These are phyloP conservation scores for Brachionus manjavacas DNA, from an alignment of 1,140 invertebrate species.

Conservation along the genomic window DNA sequence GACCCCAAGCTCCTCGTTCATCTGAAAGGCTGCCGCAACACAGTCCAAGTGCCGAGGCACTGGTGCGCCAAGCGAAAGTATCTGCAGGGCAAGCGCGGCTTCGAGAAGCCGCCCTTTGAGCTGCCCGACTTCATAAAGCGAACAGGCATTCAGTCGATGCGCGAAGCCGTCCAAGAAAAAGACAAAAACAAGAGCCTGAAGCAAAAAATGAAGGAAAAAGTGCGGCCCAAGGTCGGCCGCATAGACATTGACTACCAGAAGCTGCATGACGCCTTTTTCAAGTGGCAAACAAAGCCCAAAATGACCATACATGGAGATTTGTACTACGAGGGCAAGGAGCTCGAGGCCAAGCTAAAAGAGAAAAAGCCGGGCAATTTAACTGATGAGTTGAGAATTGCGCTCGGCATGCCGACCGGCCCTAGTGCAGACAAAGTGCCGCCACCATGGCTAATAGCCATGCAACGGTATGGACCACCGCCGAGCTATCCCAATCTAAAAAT, in stretches of 20 bases:
- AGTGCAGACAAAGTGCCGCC: slow-evolving; percentile 68
- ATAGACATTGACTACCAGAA: slow-evolving; percentile 99
- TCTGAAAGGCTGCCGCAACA: slow-evolving; percentile 77
- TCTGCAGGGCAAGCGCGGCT: slow-evolving; percentile 91
- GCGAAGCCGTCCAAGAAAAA: slow-evolving; percentile 86
- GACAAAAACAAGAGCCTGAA: slow-evolving; percentile 94
- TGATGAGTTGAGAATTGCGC: slow-evolving; percentile 86
- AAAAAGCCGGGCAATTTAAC: slow-evolving; percentile 97
- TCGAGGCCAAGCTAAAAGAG: slow-evolving; percentile 91
- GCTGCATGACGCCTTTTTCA: slow-evolving; percentile 97
- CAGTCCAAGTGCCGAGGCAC: slow-evolving; percentile 91
- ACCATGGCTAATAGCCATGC: slow-evolving; percentile 99
- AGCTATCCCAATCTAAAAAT: slow-evolving; percentile 98
- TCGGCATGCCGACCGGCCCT: slow-evolving; percentile 96
- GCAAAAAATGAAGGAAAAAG: slow-evolving; percentile 93
- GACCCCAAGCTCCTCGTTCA: slow-evolving; percentile 92
- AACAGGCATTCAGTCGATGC: slow-evolving; percentile 99
- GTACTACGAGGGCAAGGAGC: slow-evolving; percentile 99
- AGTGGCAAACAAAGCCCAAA: slow-evolving; percentile 96
- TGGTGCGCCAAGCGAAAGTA: slow-evolving; percentile 99
- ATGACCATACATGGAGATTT: slow-evolving; percentile 98
- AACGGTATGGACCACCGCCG: slow-evolving; percentile 95
- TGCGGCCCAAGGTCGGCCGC: slow-evolving; percentile 94
- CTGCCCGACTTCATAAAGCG: slow-evolving; percentile 96
- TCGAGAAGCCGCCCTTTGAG: slow-evolving; percentile 97